Evolutionary conservation across 2,888 invertebrate species (phyloP).

Genomic region (Epistrophe eligans): DNA sequence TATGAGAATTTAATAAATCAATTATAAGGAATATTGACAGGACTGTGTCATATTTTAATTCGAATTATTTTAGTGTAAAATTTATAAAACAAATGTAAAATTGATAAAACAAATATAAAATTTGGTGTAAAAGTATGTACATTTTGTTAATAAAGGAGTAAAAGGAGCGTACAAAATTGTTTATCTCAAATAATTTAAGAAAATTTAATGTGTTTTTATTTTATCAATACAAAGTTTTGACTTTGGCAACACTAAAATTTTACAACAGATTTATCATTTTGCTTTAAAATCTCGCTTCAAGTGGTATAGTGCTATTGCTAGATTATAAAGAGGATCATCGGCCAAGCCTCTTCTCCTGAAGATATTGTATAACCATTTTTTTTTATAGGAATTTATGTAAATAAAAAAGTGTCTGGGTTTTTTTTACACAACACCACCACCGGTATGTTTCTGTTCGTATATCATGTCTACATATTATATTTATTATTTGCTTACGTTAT

Average conservation of each 20-base stretch:
- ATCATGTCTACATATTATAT: neutral
- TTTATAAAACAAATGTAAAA: no score
- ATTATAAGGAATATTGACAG: no score
- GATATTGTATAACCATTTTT: conserved; percentile 58
- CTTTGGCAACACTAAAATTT: neutral
- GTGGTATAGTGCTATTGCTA: neutral
- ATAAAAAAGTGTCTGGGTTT: conserved; percentile 46
- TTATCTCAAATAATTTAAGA: no score
- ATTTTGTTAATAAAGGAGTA: no score
- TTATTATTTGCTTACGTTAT: conserved; percentile 47
- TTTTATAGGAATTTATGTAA: neutral
- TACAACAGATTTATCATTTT: neutral
- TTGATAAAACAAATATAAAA: no score
- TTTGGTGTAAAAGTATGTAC: no score
- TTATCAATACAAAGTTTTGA: neutral
- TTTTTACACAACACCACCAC: conserved; percentile 4
- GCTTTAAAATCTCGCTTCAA: conserved; percentile 18
- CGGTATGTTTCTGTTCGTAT: conserved; percentile 13
- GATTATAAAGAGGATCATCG: conserved; percentile 2
- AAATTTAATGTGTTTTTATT: no score
- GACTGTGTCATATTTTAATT: no score
- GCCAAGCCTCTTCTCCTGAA: conserved; percentile 10
- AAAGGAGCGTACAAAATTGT: no score
- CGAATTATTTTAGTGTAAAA: no score
- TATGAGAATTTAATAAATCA: no score